Conservation (phyloP, 2,113 vertebrate genomes). For the Macquaria ambigua region DNA sequence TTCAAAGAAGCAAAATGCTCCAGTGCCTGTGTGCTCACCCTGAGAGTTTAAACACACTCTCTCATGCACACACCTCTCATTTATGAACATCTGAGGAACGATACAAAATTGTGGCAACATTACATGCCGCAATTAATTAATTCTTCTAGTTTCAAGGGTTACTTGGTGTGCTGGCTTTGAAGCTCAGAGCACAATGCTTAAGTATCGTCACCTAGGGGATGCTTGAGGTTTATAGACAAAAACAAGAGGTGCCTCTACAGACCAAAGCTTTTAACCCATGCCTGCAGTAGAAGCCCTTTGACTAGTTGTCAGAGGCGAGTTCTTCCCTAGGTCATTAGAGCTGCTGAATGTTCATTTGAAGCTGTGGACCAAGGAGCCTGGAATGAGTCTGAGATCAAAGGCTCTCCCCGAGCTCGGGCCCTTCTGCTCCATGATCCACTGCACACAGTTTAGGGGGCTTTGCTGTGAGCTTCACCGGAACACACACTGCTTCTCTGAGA, state of each 20-base stretch:
- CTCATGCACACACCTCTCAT: background rate
- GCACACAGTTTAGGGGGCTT: conserved; percentile 35
- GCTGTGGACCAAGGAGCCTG: conserved; percentile 48
- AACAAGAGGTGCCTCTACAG: conserved; percentile 36
- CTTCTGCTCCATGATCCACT: conserved; percentile 34
- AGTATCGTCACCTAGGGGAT: conserved; percentile 11
- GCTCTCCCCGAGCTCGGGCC: conserved; percentile 14
- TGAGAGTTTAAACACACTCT: background rate
- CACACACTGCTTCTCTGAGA: background rate
- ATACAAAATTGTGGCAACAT: conserved; percentile 13
- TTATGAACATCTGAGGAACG: conserved; percentile 27
- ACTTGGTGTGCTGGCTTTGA: conserved; percentile 37
- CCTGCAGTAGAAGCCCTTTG: conserved; percentile 39
- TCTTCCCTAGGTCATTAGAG: conserved; percentile 59
- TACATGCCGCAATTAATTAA: conserved; percentile 23
- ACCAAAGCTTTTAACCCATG: conserved; percentile 49
- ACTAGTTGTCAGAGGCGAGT: conserved; percentile 43
- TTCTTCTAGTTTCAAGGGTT: conserved; percentile 16
- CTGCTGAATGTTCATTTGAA: conserved; percentile 66
- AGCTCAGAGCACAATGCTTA: conserved; percentile 34
- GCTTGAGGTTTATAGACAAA: conserved; percentile 42
- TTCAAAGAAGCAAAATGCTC: conserved; percentile 21
- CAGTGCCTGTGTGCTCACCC: background rate
- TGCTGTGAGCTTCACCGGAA: conserved; percentile 16
- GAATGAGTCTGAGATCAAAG: conserved; percentile 61